Evolutionary conservation across 2,113 vertebrate species (phyloP).

Genomic region (Colossoma macropomum): DNA sequence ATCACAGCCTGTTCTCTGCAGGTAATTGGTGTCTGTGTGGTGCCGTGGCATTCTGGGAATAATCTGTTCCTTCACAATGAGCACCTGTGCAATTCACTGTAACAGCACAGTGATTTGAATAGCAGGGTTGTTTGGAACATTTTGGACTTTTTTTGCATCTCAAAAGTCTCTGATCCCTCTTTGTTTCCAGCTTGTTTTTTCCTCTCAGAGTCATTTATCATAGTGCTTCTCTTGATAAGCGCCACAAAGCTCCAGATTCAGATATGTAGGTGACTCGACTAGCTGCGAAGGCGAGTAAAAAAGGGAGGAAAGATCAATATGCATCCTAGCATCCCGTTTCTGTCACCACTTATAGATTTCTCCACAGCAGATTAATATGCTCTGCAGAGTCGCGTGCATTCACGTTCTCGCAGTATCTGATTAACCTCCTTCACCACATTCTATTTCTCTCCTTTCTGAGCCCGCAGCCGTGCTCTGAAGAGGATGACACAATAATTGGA

Average conservation of each 20-base stretch:
- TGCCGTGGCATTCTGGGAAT: slow-evolving; percentile 31
- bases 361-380: slow-evolving; percentile 53
- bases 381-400: slow-evolving; percentile 26
- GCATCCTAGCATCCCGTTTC: slow-evolving; percentile 41
- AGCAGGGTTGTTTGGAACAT: slow-evolving; percentile 17
- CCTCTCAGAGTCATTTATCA: slow-evolving; percentile 11
- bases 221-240: neutral
- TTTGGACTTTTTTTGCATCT: neutral
- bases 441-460: neutral
- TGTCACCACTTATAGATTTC: slow-evolving; percentile 49
- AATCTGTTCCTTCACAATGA: slow-evolving; percentile 38
- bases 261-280: slow-evolving; percentile 18
- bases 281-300: slow-evolving; percentile 19
- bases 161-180: neutral
- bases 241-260: neutral
- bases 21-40: slow-evolving; percentile 42
- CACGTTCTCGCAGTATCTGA: slow-evolving; percentile 50
- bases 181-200: neutral
- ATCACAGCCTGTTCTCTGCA: slow-evolving; percentile 27
- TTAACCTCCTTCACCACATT: slow-evolving; percentile 45
- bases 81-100: slow-evolving; percentile 35
- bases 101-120: slow-evolving; percentile 18
- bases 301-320: slow-evolving; percentile 42
- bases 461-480: slow-evolving; percentile 3
- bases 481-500: slow-evolving; percentile 35